Evolutionary conservation across 2,888 invertebrate genomes (phyloP).

Genomic region (Mythimna lalbum): DNA sequence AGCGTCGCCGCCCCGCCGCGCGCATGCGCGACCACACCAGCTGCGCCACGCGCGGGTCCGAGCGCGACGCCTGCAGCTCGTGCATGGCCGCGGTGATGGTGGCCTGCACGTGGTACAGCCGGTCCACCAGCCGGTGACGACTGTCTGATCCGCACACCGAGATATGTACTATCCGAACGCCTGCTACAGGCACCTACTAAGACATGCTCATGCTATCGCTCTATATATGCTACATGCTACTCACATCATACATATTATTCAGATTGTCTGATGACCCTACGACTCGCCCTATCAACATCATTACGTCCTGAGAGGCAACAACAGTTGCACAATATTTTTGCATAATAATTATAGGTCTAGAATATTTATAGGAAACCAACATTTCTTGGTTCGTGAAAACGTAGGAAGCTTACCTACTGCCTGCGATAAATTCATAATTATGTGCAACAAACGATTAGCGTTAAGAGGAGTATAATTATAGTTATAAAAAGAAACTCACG

Average conservation of each 20-base stretch:
- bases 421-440: background rate
- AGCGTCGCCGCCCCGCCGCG: constrained; percentile 34
- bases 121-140: constrained; percentile 82
- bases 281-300: background rate
- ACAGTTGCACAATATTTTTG: background rate
- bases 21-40: constrained; percentile 66
- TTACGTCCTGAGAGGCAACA: background rate
- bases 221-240: background rate
- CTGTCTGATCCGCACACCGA: constrained; percentile 81
- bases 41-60: constrained; percentile 75
- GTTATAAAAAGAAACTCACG: constrained; percentile 78
- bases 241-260: background rate
- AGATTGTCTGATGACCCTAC: background rate
- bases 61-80: constrained; percentile 71
- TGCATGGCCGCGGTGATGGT: constrained; percentile 70
- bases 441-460: background rate
- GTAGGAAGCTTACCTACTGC: background rate
- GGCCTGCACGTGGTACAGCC: constrained; percentile 77
- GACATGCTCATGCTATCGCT: background rate
- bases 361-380: background rate
- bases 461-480: background rate
- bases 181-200: constrained; percentile 27
- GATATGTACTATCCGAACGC: constrained; percentile 66
- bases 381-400: background rate
- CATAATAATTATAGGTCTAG: background rate